phyloP scores from a whole-genome alignment of 2,113 vertebrate species.

The Vidua chalybeata region DNA sequence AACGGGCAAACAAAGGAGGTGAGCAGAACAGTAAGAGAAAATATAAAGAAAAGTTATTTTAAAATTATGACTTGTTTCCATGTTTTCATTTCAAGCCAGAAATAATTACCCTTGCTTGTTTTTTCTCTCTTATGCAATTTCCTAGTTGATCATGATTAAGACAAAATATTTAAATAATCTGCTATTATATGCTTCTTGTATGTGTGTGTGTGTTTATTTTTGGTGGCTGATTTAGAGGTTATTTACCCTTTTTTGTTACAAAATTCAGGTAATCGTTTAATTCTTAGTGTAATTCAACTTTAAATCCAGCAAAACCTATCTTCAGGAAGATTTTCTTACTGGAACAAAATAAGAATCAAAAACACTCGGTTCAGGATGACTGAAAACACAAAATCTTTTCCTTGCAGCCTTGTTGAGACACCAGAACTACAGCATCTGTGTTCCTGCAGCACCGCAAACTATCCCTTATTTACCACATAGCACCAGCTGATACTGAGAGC shows the following conservation, averaged over 20 bases:
- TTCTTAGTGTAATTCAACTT: neutral
- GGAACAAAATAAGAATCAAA: neutral
- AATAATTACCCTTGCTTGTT: neutral
- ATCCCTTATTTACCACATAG: neutral
- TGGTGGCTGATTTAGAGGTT: neutral
- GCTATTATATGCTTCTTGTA: neutral
- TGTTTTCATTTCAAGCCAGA: neutral
- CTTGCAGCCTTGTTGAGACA: neutral
- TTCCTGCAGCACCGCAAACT: neutral
- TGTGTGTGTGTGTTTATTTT: neutral
- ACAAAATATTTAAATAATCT: neutral
- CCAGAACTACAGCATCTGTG: fast-evolving
- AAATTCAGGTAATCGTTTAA: neutral
- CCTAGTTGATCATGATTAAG: neutral
- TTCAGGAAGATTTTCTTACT: neutral
- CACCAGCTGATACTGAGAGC: neutral
- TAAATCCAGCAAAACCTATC: neutral
- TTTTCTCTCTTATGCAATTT: neutral
- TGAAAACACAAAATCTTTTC: neutral
- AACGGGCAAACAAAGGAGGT: neutral
- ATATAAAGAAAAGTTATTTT: neutral
- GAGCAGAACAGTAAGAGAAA: neutral
- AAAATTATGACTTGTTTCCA: neutral
- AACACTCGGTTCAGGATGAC: neutral
- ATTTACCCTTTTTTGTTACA: neutral